phyloP scores from a whole-genome alignment of 2,888 invertebrate genomes.

The Furcula furcula region DNA sequence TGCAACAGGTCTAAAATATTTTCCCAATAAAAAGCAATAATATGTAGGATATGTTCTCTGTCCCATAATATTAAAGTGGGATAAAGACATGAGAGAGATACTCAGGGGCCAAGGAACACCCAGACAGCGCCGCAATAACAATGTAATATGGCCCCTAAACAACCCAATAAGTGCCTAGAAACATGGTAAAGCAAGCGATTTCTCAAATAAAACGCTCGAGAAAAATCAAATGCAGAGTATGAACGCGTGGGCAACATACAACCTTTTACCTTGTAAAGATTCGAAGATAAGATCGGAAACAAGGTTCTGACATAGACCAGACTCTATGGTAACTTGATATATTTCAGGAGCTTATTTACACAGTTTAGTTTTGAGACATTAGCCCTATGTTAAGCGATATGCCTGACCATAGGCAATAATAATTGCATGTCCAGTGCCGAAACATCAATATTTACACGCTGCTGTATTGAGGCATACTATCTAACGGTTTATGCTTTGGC shows the following conservation, averaged over 20 bases:
- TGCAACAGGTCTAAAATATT: too few relatives aligned
- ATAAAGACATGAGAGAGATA: constrained; percentile 8
- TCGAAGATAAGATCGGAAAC: constrained; percentile 38
- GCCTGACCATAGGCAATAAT: too few relatives aligned
- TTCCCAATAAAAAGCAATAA: too few relatives aligned
- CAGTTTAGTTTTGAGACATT: too few relatives aligned
- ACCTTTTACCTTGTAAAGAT: constrained; percentile 43
- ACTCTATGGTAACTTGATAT: too few relatives aligned
- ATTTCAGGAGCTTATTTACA: too few relatives aligned
- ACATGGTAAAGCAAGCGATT: constrained; percentile 45
- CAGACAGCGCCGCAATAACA: constrained; percentile 22
- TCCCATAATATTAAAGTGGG: neutral
- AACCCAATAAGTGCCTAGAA: constrained; percentile 33
- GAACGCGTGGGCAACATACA: constrained; percentile 52
- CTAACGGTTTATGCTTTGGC: too few relatives aligned
- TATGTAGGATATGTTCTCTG: too few relatives aligned
- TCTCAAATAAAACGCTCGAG: constrained; percentile 34
- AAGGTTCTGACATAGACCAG: constrained; percentile 43
- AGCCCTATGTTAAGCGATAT: too few relatives aligned
- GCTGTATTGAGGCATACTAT: too few relatives aligned
- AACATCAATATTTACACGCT: too few relatives aligned
- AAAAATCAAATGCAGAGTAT: constrained; percentile 43
- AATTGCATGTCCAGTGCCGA: too few relatives aligned
- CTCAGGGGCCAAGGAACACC: constrained; percentile 14
- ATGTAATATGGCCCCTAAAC: constrained; percentile 26